phyloP scores from a whole-genome alignment of 2,797 vertebrate genomes.

The Malacoraja senta region DNA sequence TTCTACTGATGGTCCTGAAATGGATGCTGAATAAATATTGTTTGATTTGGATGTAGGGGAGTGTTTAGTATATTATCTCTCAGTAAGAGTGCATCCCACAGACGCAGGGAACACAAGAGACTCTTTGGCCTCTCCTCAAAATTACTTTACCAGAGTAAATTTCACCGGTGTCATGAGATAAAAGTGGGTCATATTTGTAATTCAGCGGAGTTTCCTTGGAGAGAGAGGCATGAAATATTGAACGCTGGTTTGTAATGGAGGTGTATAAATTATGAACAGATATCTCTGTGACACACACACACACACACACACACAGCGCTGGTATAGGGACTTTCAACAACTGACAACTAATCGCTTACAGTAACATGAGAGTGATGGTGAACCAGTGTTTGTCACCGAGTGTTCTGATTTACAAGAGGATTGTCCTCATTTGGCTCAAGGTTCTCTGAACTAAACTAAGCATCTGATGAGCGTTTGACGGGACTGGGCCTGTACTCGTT shows the following conservation, averaged over 20 bases:
- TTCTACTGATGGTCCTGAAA: not conserved
- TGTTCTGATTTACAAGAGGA: not conserved
- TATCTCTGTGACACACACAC: not conserved
- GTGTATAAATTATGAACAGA: not conserved
- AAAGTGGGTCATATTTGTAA: not conserved
- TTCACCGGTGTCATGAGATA: constrained; percentile 9
- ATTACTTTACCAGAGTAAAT: constrained; percentile 15
- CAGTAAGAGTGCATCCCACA: not conserved
- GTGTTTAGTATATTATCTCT: not conserved
- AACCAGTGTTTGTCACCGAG: not conserved
- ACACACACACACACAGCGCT: no score
- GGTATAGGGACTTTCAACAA: not conserved
- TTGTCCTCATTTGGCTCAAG: not conserved
- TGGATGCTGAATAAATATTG: not conserved
- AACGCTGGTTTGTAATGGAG: not conserved
- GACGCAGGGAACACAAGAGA: not conserved
- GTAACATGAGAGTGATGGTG: not conserved
- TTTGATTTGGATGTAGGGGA: not conserved
- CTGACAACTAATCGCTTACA: not conserved
- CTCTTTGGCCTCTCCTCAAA: not conserved
- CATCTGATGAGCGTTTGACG: no score
- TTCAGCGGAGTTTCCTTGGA: not conserved
- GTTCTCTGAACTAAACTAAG: no score
- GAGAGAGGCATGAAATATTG: not conserved
- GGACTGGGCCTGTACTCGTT: no score